phyloP scores from a whole-genome alignment of 2,113 vertebrate genomes.

The Carassius carassius region DNA sequence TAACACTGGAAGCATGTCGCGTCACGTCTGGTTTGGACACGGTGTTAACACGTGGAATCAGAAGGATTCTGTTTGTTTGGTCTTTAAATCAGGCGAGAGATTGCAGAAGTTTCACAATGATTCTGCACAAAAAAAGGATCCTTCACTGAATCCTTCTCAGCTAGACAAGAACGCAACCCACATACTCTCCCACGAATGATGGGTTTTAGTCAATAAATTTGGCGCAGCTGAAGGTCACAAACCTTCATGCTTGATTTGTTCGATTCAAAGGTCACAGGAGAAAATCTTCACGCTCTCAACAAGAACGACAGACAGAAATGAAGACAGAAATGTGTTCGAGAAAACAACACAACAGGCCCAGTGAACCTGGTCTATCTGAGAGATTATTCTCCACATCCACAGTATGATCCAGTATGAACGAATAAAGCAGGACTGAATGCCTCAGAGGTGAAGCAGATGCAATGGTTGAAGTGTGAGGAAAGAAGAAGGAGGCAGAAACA shows the following conservation, averaged over 20 bases:
- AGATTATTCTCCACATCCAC: neutral
- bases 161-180: neutral
- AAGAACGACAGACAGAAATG: neutral
- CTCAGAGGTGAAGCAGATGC: neutral
- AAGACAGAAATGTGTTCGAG: neutral
- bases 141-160: neutral
- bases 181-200: neutral
- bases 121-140: neutral
- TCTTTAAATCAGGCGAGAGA: neutral
- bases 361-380: neutral
- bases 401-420: neutral
- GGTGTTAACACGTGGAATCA: neutral
- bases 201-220: neutral
- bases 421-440: neutral
- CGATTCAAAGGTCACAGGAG: constrained; percentile 15
- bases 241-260: constrained; percentile 33
- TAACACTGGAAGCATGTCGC: neutral
- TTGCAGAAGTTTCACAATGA: neutral
- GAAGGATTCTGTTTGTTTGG: neutral
- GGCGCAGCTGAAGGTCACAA: constrained; percentile 17
- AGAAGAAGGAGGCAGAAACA: neutral
- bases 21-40: constrained; percentile 12
- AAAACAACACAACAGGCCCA: neutral
- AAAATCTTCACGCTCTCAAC: neutral
- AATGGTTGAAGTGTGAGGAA: too few species aligned